Evolutionary conservation across 2,888 invertebrate species (phyloP), one percentile per base, ranked within the genome.

Genomic region (Germaria angustata): DNA sequence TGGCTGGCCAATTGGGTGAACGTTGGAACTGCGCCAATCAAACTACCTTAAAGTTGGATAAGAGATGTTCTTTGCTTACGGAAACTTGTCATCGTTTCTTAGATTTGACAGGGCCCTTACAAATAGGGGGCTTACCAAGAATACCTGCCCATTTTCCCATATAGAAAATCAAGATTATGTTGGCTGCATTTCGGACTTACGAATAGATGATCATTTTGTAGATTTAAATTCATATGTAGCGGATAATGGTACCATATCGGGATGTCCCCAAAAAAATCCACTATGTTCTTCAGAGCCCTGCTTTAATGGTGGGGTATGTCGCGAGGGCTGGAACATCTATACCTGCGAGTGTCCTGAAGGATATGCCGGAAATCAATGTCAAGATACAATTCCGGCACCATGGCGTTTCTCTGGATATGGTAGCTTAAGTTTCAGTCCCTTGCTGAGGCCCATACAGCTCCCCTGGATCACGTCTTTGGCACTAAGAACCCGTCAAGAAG

Each of bases 391-490:
- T 11, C 93, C 94, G 1, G 92, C 93, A 0, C 95, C 97, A 0
- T 96, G 96, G 94, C 93, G 95, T 53, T 95, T 97, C 90, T 94
- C 93, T 66, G 97, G 98, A 0, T 95, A 96, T 85, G 97, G 98
- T 2, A 94, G 95, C 87, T 91, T 98, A 1, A 95, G 96, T 1
- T 98, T 97, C 92, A 97, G 96, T 90, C 97, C 97, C 0, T 92
- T 96, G 1, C 92, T 97, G 4, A 93, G 96, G 4, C 96, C 96
- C 0, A 96, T 98, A 78, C 96, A 96, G 87, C 92, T 98, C 69
- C 98, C 98, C 0, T 99, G 98, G 98, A 92, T 96, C 36, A 97
- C 96, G 72, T 96, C 96, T 0, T 91, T 99, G 1, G 96, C 97
- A 0, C 91, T 98, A 24, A 92, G 97, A 55, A 98, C 98, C 0